Percentiles rank a stretch among this genome's conserved stretches.
Evolutionary conservation across 2,888 invertebrate species (phyloP).

Genomic region (Brachyopa scutellaris): DNA sequence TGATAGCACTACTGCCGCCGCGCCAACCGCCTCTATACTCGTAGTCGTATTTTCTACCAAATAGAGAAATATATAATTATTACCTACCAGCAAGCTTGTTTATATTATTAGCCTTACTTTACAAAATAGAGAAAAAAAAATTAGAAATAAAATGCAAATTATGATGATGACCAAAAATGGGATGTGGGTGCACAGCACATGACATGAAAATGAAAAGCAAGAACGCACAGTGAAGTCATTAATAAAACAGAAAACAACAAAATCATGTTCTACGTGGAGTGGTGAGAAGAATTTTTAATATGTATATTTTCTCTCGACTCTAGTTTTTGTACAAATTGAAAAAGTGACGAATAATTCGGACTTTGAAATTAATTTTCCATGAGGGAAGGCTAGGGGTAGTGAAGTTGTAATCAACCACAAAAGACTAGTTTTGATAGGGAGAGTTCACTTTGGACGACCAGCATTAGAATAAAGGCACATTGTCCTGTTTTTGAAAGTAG

Average conservation of each 20-base stretch:
- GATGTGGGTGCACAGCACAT: conserved; percentile 48
- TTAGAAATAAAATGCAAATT: conserved; percentile 55
- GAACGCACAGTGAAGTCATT: conserved; percentile 42
- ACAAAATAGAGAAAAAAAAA: conserved; percentile 41
- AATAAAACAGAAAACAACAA: conserved; percentile 45
- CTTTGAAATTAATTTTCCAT: conserved; percentile 12
- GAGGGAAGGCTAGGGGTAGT: not conserved
- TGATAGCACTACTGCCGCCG: not conserved
- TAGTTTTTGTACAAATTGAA: not conserved
- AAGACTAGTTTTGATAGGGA: too few species aligned
- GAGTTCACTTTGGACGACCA: too few species aligned
- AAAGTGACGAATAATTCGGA: conserved; percentile 1
- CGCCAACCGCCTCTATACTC: not conserved
- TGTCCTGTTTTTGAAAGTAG: too few species aligned
- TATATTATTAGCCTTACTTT: conserved; percentile 6
- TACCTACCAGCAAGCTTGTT: conserved; percentile 25
- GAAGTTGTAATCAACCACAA: too few species aligned
- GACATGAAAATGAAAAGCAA: conserved; percentile 8
- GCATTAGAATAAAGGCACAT: too few species aligned
- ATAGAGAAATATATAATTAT: conserved; percentile 21
- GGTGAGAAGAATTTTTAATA: conserved; percentile 61
- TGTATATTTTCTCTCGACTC: not conserved
- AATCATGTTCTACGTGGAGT: conserved; percentile 51
- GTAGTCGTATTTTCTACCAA: not conserved
- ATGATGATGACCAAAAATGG: conserved; percentile 59